These are phyloP conservation scores for Rosalia funebris DNA, from an alignment of 2,888 invertebrate species.

Conservation along the genomic window DNA sequence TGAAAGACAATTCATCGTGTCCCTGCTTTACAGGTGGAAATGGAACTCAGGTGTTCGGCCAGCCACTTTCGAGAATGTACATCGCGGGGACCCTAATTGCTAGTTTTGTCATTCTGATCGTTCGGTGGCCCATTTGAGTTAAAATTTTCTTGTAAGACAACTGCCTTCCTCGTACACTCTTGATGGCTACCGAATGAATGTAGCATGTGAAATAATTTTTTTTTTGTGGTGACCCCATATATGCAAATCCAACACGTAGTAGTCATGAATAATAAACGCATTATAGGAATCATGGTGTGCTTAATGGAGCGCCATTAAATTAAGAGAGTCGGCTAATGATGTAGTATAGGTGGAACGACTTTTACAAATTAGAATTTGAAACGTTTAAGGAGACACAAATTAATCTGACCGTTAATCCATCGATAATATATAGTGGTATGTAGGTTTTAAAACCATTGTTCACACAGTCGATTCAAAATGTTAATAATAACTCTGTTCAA, in stretches of 20 bases:
- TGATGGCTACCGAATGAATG: constrained; percentile 16
- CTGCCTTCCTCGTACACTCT: constrained; percentile 5
- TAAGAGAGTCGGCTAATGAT: background rate
- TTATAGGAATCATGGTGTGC: background rate
- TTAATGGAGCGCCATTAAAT: background rate
- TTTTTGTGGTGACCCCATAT: constrained; percentile 7
- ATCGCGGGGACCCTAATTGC: constrained; percentile 26
- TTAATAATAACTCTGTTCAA: too few species aligned
- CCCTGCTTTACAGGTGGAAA: constrained; percentile 46
- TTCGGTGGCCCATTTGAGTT: constrained; percentile 21
- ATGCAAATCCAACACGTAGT: constrained; percentile 10
- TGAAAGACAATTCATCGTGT: constrained; percentile 45
- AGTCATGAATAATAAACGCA: constrained; percentile 13
- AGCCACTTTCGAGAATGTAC: constrained; percentile 29
- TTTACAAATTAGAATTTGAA: too few species aligned
- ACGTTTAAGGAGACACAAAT: too few species aligned
- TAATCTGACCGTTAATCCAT: too few species aligned
- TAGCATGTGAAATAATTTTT: too few species aligned
- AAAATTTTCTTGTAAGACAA: constrained; percentile 19
- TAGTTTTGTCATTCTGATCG: constrained; percentile 32
- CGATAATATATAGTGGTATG: too few species aligned
- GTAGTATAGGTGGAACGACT: too few species aligned
- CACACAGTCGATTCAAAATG: too few species aligned
- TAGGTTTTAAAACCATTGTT: too few species aligned
- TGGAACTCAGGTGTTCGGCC: constrained; percentile 44